phyloP scores from a whole-genome alignment of 2,797 vertebrate genomes.

The Rhadinocentrus ornatus region DNA sequence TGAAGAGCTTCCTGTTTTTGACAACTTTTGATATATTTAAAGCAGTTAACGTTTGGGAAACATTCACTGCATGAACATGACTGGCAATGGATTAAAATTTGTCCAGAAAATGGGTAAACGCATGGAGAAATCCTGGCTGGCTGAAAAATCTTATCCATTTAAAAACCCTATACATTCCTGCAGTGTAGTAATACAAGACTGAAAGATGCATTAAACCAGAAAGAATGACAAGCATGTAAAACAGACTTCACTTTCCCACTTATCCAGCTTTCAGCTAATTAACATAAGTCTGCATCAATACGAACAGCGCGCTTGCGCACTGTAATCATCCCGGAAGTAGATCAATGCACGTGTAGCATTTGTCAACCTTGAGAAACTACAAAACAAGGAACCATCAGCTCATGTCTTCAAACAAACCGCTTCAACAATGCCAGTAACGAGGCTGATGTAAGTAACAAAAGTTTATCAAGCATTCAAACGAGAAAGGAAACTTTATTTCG shows the following conservation, averaged over 20 bases:
- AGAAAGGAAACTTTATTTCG: neutral
- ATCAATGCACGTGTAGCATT: constrained; percentile 59
- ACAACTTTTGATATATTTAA: no score
- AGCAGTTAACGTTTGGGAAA: no score
- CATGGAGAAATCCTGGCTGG: no score
- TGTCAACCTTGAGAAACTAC: constrained; percentile 74
- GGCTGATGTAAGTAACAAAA: constrained; percentile 73
- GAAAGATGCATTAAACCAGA: no score
- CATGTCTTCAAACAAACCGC: neutral
- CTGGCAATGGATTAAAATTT: no score
- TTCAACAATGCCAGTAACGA: constrained; percentile 64
- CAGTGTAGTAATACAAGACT: no score
- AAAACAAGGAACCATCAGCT: constrained; percentile 16
- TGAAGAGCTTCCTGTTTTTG: no score
- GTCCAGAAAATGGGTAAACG: no score
- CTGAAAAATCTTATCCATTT: neutral
- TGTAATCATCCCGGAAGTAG: constrained; percentile 58
- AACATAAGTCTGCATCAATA: neutral
- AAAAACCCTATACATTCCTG: no score
- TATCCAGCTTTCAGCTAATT: neutral
- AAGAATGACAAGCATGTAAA: neutral
- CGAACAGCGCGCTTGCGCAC: constrained; percentile 35
- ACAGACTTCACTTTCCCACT: neutral
- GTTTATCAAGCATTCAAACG: neutral
- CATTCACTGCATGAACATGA: no score